A percentile compares a stretch with the other conserved stretches of the same genome.
Evolutionary conservation across 2,888 invertebrate species (phyloP).

Genomic region (Lepas anatifera): DNA sequence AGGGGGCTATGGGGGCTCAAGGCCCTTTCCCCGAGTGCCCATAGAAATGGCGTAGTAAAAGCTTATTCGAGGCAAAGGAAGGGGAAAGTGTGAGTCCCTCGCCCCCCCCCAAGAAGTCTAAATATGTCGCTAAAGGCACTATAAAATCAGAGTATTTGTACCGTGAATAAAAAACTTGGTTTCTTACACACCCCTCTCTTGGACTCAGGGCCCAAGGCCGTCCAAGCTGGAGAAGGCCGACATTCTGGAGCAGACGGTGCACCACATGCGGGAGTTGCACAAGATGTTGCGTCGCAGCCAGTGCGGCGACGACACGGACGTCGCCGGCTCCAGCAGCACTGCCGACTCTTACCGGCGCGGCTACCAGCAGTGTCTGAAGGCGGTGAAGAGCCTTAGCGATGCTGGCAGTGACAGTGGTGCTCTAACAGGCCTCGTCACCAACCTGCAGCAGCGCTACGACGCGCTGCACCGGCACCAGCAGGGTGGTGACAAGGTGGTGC

Average conservation of each 20-base stretch:
- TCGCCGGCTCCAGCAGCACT: background rate
- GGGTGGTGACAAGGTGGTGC: background rate
- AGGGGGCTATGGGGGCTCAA: no score
- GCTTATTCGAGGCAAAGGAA: no score
- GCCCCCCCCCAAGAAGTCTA: no score
- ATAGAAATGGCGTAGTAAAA: no score
- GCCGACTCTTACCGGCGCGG: background rate
- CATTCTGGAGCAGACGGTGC: slow-evolving; percentile 8
- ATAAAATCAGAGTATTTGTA: no score
- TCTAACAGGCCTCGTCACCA: background rate
- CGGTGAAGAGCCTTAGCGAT: background rate
- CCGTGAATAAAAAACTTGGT: no score
- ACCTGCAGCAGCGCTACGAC: background rate
- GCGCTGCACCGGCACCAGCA: background rate
- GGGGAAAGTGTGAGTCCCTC: no score
- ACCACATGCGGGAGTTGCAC: slow-evolving; percentile 7
- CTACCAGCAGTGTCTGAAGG: slow-evolving; percentile 4
- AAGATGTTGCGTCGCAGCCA: background rate
- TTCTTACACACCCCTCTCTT: no score
- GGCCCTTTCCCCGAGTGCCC: no score
- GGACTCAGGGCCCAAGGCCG: background rate
- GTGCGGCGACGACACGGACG: no score
- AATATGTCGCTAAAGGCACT: no score
- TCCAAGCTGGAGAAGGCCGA: slow-evolving; percentile 13
- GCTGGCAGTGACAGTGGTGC: background rate